Conservation (phyloP, 2,888 invertebrate species). For the Drosophila anomelani region DNA sequence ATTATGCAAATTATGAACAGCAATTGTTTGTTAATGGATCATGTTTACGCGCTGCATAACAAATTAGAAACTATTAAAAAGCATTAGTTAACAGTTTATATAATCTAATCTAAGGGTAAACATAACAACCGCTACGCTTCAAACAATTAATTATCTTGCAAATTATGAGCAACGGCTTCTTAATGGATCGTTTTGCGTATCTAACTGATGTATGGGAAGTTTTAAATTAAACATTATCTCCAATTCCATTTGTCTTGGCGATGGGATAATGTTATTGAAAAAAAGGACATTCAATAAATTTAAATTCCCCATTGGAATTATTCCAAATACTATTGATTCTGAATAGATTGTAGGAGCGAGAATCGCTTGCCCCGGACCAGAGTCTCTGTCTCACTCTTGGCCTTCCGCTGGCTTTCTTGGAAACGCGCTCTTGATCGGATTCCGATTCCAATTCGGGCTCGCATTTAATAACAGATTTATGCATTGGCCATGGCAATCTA, state of each 20-base stretch:
- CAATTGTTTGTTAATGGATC: constrained; percentile 12
- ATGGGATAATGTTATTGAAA: background rate
- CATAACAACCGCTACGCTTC: background rate
- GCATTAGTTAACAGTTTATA: constrained; percentile 10
- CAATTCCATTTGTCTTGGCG: background rate
- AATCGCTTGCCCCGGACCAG: constrained; percentile 8
- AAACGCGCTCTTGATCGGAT: constrained; percentile 63
- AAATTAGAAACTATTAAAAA: constrained; percentile 9
- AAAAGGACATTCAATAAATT: background rate
- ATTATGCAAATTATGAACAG: constrained; percentile 9
- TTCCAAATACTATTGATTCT: constrained; percentile 5
- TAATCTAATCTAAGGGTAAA: constrained; percentile 5
- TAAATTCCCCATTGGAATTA: background rate
- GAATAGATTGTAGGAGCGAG: background rate
- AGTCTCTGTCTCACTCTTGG: constrained; percentile 13
- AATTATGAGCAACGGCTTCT: background rate
- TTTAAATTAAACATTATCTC: background rate
- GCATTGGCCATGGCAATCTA: constrained; percentile 79
- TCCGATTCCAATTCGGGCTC: constrained; percentile 49
- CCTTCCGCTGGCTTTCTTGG: constrained; percentile 63
- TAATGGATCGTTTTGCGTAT: constrained; percentile 5
- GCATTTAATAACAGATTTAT: constrained; percentile 71
- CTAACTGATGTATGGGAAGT: background rate
- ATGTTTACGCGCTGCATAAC: constrained; percentile 6
- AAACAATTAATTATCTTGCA: constrained; percentile 6